Percentiles rank a stretch among this genome's conserved stretches.
Conservation (phyloP, 35 echinoderm and acorn worm genomes). For the Anneissia japonica region DNA sequence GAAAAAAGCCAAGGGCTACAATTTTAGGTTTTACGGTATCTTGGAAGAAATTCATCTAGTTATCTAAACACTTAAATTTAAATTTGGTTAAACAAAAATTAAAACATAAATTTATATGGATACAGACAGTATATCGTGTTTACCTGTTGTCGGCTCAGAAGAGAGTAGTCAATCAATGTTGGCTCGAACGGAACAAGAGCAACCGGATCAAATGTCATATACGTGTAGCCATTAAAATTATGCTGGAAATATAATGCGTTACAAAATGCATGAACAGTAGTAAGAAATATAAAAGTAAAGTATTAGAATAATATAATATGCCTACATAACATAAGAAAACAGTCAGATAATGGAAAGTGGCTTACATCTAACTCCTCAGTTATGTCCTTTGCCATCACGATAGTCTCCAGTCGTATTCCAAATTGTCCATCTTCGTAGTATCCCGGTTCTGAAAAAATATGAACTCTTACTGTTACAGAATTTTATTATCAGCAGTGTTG, state of each 20-base stretch:
- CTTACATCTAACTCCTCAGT: neutral
- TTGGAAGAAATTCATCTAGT: no score
- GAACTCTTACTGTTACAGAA: no score
- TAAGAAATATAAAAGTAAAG: no score
- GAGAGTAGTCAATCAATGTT: conserved; percentile 52
- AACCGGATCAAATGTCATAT: conserved; percentile 89
- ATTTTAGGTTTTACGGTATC: no score
- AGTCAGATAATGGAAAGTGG: no score
- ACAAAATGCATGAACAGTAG: no score
- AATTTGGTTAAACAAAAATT: no score
- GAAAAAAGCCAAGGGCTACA: no score
- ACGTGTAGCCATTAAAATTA: conserved; percentile 48
- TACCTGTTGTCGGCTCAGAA: conserved; percentile 70
- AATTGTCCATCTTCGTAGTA: conserved; percentile 84
- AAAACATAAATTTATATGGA: neutral
- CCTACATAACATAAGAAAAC: no score
- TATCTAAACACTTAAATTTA: no score
- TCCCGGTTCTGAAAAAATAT: conserved; percentile 75
- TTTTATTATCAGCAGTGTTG: no score
- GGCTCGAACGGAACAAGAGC: conserved; percentile 80
- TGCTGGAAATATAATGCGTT: conserved; percentile 33
- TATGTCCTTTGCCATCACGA: conserved; percentile 48
- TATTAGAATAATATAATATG: no score
- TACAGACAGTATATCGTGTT: neutral
- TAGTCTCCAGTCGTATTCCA: conserved; percentile 85